Evolutionary conservation across 2,888 invertebrate species (phyloP), one percentile per base, ranked within the genome.

Genomic region (Mimas tiliae): DNA sequence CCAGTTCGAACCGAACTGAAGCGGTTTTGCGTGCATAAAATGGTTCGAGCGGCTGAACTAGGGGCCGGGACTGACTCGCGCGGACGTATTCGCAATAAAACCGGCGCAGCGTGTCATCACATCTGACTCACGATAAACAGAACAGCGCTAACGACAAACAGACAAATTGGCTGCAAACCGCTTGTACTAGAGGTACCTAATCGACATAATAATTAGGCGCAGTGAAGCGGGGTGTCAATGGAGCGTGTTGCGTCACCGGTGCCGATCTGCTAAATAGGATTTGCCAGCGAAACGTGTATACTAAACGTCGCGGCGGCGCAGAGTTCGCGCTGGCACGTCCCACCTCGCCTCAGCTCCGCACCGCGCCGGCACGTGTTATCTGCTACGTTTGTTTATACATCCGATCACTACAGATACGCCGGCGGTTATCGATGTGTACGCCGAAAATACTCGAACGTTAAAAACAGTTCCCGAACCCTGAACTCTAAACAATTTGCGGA

Each of bases 291-390:
- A 68, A 72, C 69, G 70, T 69, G 72, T 69, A 73, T 72, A 69
- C 70, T 69, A 47, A 27, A 58, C 64, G 64, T 70, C 76, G 73
- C 79, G 77, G 75, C 78, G 81, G 50, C 8, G 19, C 1, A 19
- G 19, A 19, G 19, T 50, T 19, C 19, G 50, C 50, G 19, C 50
- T 50, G 19, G 50, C 50, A 11, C 19, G 50, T n/a, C 16, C 77
- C 51, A 67, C 66, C 4, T 27, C 53, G 52, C 63, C 58, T n/a
- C 64, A 63, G 67, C 68, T 1, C 27, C n/a, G n/a, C 63, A 6
- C 48, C 66, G 66, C 65, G 68, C 67, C 66, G 79, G 75, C 87
- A 85, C 83, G 85, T 85, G 86, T 81, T 82, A 80, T 79, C 77
- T 76, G 68, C 69, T 75, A 70, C 70, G 70, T 69, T 69, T 70